Evolutionary conservation across 1,140 invertebrate species (phyloP), one percentile per base, ranked within the genome.

Genomic region (Psilanteris sp.): DNA sequence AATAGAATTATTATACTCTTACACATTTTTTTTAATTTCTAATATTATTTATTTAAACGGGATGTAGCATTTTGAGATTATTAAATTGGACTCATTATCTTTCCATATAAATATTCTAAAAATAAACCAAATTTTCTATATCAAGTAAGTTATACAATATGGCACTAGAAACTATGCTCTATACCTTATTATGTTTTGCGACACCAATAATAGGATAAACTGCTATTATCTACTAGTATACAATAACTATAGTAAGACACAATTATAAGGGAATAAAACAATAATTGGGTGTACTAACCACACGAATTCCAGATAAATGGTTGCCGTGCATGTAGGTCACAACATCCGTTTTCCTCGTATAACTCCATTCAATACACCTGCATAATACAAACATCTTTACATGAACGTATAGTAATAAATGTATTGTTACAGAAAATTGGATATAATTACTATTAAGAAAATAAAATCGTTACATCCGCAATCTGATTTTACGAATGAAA

Each of bases 261-360:
- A 66, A 66, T 66, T 66, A 66, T 54, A 52, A 54, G 27, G 46
- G 61, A 66, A 66, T 66, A 66, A 66, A 43, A 66, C 46, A 66
- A 66, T 66, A 54, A 66, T 66, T 66, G 46, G 61, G 29, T 44
- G 46, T 54, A 54, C 36, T 34, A 66, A 66, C 61, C 46, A 27
- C 27, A 66, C 36, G 29, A 37, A 54, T 52, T 52, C 37, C 44
- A 43, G 61, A 62, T 54, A 66, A 66, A 66, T 54, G 46, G 48
- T 34, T 16, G 26, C 6, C 13, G 9, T 32, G 9, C 18, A 54
- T 66, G 14, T 66, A 66, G 61, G 61, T 43, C 61, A 22, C 26
- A 54, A 66, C 34, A 52, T 64, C 27, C 34, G 44, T 52, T 41
- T 41, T 64, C 46, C 41, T 41, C 36, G 46, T 20, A n/a, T 3